These are phyloP conservation scores for Clostera curtula DNA, from an alignment of 2,888 invertebrate species.

Conservation along the genomic window DNA sequence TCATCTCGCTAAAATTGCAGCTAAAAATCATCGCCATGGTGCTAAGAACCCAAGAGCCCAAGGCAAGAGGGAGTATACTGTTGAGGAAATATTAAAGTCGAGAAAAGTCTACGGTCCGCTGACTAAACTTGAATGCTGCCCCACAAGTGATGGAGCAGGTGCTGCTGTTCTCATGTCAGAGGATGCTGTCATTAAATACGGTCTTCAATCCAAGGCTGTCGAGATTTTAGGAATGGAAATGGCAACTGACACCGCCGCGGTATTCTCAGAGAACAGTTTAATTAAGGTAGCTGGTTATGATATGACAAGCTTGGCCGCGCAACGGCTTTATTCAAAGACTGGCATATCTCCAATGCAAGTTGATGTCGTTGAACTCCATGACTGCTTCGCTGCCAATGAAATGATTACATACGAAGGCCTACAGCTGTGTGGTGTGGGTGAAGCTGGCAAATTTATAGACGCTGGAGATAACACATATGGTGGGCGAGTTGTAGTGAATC, in stretches of 20 bases:
- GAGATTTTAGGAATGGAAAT: conserved; percentile 98
- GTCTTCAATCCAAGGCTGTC: conserved; percentile 87
- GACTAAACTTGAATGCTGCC: conserved; percentile 98
- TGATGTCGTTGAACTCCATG: conserved; percentile 96
- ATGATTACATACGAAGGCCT: conserved; percentile 97
- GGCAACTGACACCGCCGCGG: conserved; percentile 91
- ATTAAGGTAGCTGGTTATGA: conserved; percentile 92
- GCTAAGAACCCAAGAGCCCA: conserved; percentile 98
- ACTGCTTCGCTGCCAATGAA: conserved; percentile 98
- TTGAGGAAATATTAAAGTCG: conserved; percentile 92
- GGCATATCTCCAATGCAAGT: conserved; percentile 86
- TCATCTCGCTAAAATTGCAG: conserved; percentile 98
- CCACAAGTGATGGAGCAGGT: conserved; percentile 98
- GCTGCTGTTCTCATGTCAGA: conserved; percentile 95
- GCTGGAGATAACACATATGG: conserved; percentile 97
- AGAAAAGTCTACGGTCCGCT: conserved; percentile 93
- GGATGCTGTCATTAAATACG: conserved; percentile 88
- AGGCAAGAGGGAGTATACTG: conserved; percentile 91
- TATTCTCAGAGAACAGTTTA: conserved; percentile 85
- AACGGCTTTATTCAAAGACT: conserved; percentile 83
- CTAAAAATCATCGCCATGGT: conserved; percentile 98
- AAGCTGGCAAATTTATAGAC: conserved; percentile 94
- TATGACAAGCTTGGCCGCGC: conserved; percentile 91
- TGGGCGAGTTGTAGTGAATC: conserved; percentile 97
- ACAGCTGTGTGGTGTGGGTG: conserved; percentile 91